These are phyloP conservation scores for Zaprionus tsacasi DNA, from an alignment of 1,140 invertebrate species.

Conservation along the genomic window DNA sequence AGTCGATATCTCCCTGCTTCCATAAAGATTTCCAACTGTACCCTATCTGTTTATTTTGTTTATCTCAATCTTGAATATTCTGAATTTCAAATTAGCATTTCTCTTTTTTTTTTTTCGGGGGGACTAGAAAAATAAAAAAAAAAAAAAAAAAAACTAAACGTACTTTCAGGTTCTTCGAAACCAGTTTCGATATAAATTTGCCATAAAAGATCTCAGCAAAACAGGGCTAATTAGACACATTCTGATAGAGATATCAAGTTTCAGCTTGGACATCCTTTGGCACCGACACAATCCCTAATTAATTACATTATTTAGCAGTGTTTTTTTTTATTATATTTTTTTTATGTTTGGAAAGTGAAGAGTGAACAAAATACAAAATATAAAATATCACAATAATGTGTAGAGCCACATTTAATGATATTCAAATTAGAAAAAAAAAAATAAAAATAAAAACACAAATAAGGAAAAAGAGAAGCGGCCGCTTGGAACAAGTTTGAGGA, in stretches of 20 bases:
- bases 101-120: background rate
- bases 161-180: slow-evolving; percentile 1
- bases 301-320: background rate
- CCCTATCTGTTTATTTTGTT: background rate
- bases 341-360: background rate
- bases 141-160: background rate
- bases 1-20: background rate
- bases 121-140: background rate
- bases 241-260: slow-evolving; percentile 1
- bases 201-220: background rate
- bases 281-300: background rate
- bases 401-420: slow-evolving; percentile 47
- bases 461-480: background rate
- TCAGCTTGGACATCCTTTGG: background rate
- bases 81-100: background rate
- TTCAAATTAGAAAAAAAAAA: slow-evolving; percentile 60
- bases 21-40: background rate
- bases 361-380: slow-evolving; percentile 19
- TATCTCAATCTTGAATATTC: background rate
- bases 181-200: slow-evolving; percentile 4
- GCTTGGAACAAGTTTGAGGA: slow-evolving; percentile 1
- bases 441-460: slow-evolving; percentile 11
- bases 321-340: background rate
- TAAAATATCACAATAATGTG: slow-evolving; percentile 37
- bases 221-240: background rate